Conservation (phyloP, 2,888 invertebrate species). For the Ceramica pisi region DNA sequence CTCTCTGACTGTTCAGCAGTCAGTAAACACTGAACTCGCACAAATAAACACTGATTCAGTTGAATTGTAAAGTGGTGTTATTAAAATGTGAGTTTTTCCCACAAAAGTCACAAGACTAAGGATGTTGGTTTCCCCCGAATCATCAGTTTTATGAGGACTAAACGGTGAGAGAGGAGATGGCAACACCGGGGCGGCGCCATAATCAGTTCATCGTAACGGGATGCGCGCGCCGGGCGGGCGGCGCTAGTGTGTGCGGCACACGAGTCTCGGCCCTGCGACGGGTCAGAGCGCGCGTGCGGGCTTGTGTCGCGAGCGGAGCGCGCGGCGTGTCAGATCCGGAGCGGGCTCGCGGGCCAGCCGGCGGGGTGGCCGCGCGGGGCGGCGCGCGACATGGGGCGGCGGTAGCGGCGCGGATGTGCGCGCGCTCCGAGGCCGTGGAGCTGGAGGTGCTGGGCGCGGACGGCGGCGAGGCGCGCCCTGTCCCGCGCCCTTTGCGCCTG, state of each 20-base stretch:
- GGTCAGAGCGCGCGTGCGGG: constrained; percentile 80
- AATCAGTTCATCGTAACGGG: constrained; percentile 65
- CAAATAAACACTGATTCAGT: not conserved
- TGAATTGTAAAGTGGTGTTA: not conserved
- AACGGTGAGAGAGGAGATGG: constrained; percentile 65
- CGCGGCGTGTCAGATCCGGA: constrained; percentile 70
- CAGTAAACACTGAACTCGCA: not conserved
- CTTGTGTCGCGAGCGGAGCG: constrained; percentile 71
- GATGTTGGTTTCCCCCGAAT: constrained; percentile 20
- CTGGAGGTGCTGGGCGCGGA: constrained; percentile 95
- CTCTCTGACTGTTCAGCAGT: not conserved
- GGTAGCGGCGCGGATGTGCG: constrained; percentile 94
- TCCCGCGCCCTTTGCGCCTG: constrained; percentile 93
- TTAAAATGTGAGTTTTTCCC: constrained; percentile 11
- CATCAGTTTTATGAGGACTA: constrained; percentile 53
- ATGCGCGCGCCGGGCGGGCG: constrained; percentile 75
- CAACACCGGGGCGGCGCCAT: constrained; percentile 72
- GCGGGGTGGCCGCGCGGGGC: constrained; percentile 79
- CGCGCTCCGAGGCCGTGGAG: constrained; percentile 94
- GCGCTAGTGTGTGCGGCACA: constrained; percentile 73
- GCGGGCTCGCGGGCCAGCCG: constrained; percentile 76
- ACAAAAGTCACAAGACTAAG: constrained; percentile 10
- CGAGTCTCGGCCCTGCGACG: constrained; percentile 78
- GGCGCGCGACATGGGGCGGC: constrained; percentile 93
- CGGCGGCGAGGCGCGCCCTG: constrained; percentile 93